phyloP scores from a whole-genome alignment of 2,888 invertebrate genomes.

The Crepidodera aurea region DNA sequence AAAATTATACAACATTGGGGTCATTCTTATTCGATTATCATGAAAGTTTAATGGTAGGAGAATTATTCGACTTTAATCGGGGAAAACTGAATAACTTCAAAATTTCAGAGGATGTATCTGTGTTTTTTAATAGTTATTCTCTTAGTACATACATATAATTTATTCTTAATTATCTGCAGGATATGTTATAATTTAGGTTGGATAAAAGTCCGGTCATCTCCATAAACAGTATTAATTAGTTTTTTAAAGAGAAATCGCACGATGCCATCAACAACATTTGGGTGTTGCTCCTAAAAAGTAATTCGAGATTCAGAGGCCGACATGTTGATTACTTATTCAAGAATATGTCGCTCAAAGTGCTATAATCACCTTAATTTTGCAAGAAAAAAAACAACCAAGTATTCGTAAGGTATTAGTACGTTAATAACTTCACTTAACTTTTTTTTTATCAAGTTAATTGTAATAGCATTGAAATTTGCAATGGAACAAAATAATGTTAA shows the following conservation, averaged over 20 bases:
- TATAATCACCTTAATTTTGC: slow-evolving; percentile 26
- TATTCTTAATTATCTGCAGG: background rate
- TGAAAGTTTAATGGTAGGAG: no score
- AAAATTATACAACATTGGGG: no score
- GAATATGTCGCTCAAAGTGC: slow-evolving; percentile 24
- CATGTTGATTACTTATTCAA: slow-evolving; percentile 30
- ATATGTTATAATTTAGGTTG: background rate
- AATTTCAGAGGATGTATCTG: no score
- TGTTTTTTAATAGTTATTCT: no score
- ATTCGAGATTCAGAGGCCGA: slow-evolving; percentile 23
- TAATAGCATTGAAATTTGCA: slow-evolving; percentile 29
- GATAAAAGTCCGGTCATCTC: background rate
- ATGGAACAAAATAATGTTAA: slow-evolving; percentile 24
- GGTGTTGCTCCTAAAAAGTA: slow-evolving; percentile 16
- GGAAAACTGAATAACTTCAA: no score
- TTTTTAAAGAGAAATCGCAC: slow-evolving; percentile 21
- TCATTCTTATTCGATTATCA: no score
- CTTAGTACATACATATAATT: no score
- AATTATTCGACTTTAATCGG: no score
- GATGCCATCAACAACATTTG: slow-evolving; percentile 12
- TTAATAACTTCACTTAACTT: background rate
- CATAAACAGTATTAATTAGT: slow-evolving; percentile 5
- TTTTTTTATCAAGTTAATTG: slow-evolving; percentile 33
- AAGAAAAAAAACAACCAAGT: slow-evolving; percentile 7
- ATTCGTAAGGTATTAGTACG: slow-evolving; percentile 10